These are phyloP conservation scores for Ochropleura plecta DNA, from an alignment of 2,888 invertebrate species.

Conservation along the genomic window DNA sequence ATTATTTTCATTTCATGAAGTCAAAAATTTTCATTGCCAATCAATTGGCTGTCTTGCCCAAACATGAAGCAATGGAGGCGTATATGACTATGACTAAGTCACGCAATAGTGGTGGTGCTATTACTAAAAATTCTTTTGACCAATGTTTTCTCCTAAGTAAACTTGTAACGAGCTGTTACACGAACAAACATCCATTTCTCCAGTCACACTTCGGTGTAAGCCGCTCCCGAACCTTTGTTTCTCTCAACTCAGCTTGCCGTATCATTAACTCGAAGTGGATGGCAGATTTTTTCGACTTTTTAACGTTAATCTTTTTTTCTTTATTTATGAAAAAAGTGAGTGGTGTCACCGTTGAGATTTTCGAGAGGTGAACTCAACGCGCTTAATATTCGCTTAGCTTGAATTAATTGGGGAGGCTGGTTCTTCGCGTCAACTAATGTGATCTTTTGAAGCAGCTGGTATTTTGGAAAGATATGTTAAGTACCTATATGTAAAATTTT, in stretches of 20 bases:
- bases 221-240: slow-evolving; percentile 85
- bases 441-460: neutral
- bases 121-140: no score
- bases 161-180: no score
- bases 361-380: slow-evolving; percentile 76
- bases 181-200: neutral
- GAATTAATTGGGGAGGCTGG: slow-evolving; percentile 76
- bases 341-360: slow-evolving; percentile 85
- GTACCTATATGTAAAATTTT: neutral
- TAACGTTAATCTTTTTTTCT: slow-evolving; percentile 87
- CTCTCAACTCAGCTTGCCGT: slow-evolving; percentile 88
- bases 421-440: slow-evolving; percentile 18
- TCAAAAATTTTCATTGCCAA: no score
- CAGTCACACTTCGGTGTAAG: slow-evolving; percentile 78
- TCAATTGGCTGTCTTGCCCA: no score
- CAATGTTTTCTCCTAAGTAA: no score
- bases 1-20: no score
- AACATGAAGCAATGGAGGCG: no score
- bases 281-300: slow-evolving; percentile 86
- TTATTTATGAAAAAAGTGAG: slow-evolving; percentile 84
- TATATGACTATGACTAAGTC: no score
- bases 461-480: neutral
- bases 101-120: no score
- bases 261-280: slow-evolving; percentile 90
- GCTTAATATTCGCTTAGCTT: slow-evolving; percentile 78